Evolutionary conservation across 2,113 vertebrate genomes (phyloP), one percentile per base, ranked within the genome.

Genomic region (Pleuronectes platessa): DNA sequence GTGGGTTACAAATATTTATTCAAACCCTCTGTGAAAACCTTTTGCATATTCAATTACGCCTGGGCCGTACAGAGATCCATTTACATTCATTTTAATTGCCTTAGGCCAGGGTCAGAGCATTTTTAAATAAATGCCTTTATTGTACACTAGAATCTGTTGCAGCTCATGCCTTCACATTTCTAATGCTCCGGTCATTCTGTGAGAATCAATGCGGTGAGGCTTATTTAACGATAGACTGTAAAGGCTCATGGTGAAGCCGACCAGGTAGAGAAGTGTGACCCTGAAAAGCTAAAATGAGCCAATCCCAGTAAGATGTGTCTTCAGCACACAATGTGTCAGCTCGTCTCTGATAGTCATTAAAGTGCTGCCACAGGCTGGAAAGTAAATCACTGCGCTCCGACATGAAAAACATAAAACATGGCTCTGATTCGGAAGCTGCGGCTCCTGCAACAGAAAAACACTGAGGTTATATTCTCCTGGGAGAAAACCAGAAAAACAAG

Each of bases 271-370:
- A 13, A 61, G 27, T 60, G 17, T 74, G 54, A 60, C 61, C 7
- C n/a, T 60, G 45, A 75, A 55, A 37, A 58, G 13, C 9, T 3
- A 40, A 40, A 58, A 76, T 56, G 37, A 59, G 61, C 14, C 61
- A 18, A 51, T 49, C 2, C 10, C 14, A n/a, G 53, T 18, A 11
- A 62, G 59, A 45, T 17, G 4, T 15, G 26, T 71, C 23, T 24
- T 45, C 65, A 65, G 24, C 42, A 14, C 10, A 58, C 27, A 4
- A 45, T 3, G 42, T 63, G 51, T 66, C 45, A 79, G 47, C 47
- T 61, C 26, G 26, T 74, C 54, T 23, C 54, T 47, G 56, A 61
- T 3, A 58, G 21, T 68, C 40, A 68, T 40, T 51, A 59, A 77
- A 56, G 31, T 20, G 27, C 53, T n/a, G 26, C 75, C 21, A 40